These are phyloP conservation scores for Cryptomyrus ogoouensis DNA, from an alignment of 2,113 vertebrate genomes.

Conservation along the genomic window DNA sequence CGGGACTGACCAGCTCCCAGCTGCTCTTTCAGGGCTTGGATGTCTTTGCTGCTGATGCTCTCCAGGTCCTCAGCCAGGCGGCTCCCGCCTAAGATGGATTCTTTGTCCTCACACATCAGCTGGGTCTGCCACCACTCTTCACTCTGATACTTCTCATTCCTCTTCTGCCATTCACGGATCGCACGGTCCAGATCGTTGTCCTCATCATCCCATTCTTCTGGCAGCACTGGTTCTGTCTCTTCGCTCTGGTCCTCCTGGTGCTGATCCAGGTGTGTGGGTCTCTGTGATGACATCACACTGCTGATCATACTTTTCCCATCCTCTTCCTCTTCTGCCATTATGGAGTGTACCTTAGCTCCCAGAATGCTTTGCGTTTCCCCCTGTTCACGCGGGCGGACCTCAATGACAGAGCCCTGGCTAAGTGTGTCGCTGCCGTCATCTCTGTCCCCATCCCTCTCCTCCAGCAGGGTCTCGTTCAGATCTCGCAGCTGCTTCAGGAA, in stretches of 20 bases:
- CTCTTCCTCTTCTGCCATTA: slow-evolving; percentile 78
- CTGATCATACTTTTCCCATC: slow-evolving; percentile 69
- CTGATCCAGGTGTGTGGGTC: slow-evolving; percentile 49
- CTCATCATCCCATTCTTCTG: slow-evolving; percentile 41
- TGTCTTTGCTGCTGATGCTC: slow-evolving; percentile 75
- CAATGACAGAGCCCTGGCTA: slow-evolving; percentile 68
- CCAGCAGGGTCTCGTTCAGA: slow-evolving; percentile 81
- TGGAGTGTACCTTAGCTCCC: slow-evolving; percentile 60
- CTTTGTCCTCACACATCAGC: slow-evolving; percentile 51
- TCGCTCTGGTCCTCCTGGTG: slow-evolving; percentile 55
- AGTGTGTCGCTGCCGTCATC: slow-evolving; percentile 56
- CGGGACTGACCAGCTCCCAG: slow-evolving; percentile 45
- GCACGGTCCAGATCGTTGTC: slow-evolving; percentile 59
- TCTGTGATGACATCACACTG: slow-evolving; percentile 65
- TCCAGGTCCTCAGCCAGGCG: slow-evolving; percentile 52
- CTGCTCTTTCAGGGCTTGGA: slow-evolving; percentile 63
- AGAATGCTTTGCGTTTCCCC: slow-evolving; percentile 45
- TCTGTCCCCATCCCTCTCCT: slow-evolving; percentile 65
- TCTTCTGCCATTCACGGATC: slow-evolving; percentile 80
- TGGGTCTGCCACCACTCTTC: slow-evolving; percentile 61
- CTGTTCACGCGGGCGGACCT: slow-evolving; percentile 43
- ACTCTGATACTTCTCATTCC: slow-evolving; percentile 76
- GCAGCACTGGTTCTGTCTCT: slow-evolving; percentile 39
- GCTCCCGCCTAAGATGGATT: slow-evolving; percentile 32
- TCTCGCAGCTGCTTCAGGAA: slow-evolving; percentile 90